These are phyloP conservation scores for Tangara arthus DNA, from an alignment of 2,797 vertebrate genomes.

Conservation along the genomic window DNA sequence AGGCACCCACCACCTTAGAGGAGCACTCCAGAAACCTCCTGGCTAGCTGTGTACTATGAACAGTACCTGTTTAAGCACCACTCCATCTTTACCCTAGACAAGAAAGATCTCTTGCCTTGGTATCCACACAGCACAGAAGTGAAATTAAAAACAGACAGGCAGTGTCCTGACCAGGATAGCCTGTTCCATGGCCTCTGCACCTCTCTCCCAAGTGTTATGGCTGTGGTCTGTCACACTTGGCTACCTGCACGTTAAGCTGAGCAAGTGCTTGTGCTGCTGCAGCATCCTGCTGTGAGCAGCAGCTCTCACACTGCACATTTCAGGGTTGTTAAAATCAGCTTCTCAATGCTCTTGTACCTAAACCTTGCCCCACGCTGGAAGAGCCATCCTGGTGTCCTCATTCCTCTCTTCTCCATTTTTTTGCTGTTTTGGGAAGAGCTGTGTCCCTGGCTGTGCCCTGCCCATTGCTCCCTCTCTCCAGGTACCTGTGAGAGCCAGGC, in stretches of 20 bases:
- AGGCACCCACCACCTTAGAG: background rate
- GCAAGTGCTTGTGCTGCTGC: background rate
- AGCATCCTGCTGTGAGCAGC: background rate
- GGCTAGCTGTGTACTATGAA: background rate
- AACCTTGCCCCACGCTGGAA: background rate
- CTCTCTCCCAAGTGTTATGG: background rate
- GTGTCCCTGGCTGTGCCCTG: rapidly evolving
- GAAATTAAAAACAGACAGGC: background rate
- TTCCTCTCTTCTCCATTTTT: background rate
- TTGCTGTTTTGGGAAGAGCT: background rate
- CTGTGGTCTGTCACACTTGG: background rate
- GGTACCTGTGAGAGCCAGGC: background rate
- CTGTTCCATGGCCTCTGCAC: background rate
- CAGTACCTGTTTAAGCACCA: background rate
- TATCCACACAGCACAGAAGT: background rate
- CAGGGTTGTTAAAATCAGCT: background rate
- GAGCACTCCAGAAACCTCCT: background rate
- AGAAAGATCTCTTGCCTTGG: background rate
- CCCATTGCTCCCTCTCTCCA: background rate
- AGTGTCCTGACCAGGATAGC: rapidly evolving
- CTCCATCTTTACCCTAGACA: background rate
- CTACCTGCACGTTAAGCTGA: background rate
- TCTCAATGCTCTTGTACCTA: background rate
- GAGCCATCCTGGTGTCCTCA: background rate
- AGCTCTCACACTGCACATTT: background rate